Evolutionary conservation across 2,113 vertebrate species (phyloP), one percentile per base, ranked within the genome.

Genomic region (Gila orcuttii): DNA sequence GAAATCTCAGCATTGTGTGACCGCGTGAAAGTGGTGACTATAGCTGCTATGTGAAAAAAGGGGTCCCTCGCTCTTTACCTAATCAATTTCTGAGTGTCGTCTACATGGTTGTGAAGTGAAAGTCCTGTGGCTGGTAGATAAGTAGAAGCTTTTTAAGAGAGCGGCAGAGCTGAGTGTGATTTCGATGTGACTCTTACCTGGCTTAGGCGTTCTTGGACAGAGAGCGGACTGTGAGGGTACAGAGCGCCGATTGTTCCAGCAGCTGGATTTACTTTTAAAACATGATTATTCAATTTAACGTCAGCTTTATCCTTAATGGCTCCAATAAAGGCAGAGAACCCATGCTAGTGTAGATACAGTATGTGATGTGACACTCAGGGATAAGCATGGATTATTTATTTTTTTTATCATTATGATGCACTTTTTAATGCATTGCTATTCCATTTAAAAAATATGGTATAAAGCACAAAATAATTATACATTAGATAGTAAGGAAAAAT

Each of bases 41-140:
- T 86, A 68, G 80, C 90, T 87, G 91, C 88, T 85, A 87, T 69
- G 28, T 62, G 57, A 88, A 89, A 92, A 93, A 90, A 91, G 81
- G 81, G 85, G 82, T 79, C 90, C 85, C 88, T 90, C 76, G 87
- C 90, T 87, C 90, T 88, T 89, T 90, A 36, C 92, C 89, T 91
- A 94, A 94, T 94, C 93, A 91, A 94, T 94, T 95, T 93, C 82
- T 85, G 89, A 90, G 90, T 85, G 91, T 89, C 88, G 91, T 89
- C 89, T 86, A 91, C 86, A 89, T 92, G 92, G 93, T 93, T 91
- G 92, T 89, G 89, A 86, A 79, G 17, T 88, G 87, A 85, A 92
- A 85, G 89, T 90, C 92, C 93, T 95, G 94, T 89, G 90, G 93
- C 87, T 79, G 85, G 69, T 90, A 92, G 93, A 94, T 95, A 95